Base-by-base conservation (phyloP, 2,113 vertebrate species). In the Neopipo cinnamomea region DNA sequence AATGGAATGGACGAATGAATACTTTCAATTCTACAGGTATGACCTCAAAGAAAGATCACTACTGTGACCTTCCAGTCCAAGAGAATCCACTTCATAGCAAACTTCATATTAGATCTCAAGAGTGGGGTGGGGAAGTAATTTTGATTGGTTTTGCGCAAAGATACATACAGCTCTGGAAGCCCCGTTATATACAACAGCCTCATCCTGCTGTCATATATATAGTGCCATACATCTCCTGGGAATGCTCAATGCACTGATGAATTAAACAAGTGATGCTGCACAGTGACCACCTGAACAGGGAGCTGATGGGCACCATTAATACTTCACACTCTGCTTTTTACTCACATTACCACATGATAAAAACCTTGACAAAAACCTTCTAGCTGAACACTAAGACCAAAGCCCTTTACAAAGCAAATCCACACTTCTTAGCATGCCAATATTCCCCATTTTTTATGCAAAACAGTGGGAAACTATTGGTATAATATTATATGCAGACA, bases 211-310 rank as follows among this genome's bases (percentile, higher is more conserved):
- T 47, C 50, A 24, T 10, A 5, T 4, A 22, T 13, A 5, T 4
- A 65, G 27, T 4, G 25, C 21, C 25, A 15, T 14, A 5, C 12
- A 13, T 21, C 25, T 3, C 41, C 52, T n/a, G 27, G 66, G 49
- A 56, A 14, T 1, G 2, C 14, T 21, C 52, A 18, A 3, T 0
- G 15, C 15, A 7, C 35, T 21, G 23, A 1, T 9, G 52, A 21
- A 24, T 37, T n/a, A 8, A 41, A 12, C 31, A n/a, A 55, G 31
- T 1, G 22, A 8, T 11, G 2, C 56, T 50, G 35, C 18, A 12
- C 28, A 28, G 14, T 1, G 22, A 27, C 9, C 41, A 37, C 44
- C 28, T 27, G 9, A 42, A 25, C 14, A 49, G 16, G n/a, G 39
- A 33, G 14, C 52, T 47, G 27, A 15, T 18, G 13, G 25, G 63